Base-by-base conservation (phyloP, 2,888 invertebrate species). In the Lissocephala sabroskyi region DNA sequence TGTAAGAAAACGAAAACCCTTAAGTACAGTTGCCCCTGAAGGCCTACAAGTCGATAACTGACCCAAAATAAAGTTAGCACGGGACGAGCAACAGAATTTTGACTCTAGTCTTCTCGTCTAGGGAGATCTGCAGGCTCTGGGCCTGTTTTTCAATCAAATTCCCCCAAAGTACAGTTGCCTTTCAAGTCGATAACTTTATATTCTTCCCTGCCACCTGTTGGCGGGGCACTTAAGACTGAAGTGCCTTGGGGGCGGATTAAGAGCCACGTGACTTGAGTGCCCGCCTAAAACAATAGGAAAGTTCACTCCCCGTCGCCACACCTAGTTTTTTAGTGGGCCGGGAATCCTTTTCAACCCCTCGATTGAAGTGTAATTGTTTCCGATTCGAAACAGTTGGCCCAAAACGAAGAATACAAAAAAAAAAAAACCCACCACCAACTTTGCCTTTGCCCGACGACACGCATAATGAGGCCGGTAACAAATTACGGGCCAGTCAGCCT, bases 391-490 rank as follows among this genome's bases (percentile, higher is more conserved):
- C 75, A 59, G 75, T 77, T 77, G 62, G 57, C 67, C 45, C 32
- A 32, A 32, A 32, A 32, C 7, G 18, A 37, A 17, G 18, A 19
- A n/a, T n/a, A 10, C 17, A 23, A 23, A 3, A 23, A 23, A 23
- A 23, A 23, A 7, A 23, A 23, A 23, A 23, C 23, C 23, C 3
- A 23, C 23, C 23, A 23, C 23, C 23, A n/a, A n/a, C 7, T 23
- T 23, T 23, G 23, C 4, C 23, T 5, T 23, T 35, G 14, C 13
- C 16, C 10, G 17, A 16, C 17, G 16, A 9, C 16, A 35, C 52
- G 49, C 54, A 59, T 70, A 70, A 73, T 79, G 71, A 71, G 78
- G 56, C 47, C 50, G 55, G 52, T 63, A 67, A 75, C 68, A 68
- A 74, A 78, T 75, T 78, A 52, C 64, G 60, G 52, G 52, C 47